These are phyloP conservation scores for human DNA, from an alignment of 2,113 vertebrate species.

Conservation along the genomic window DNA sequence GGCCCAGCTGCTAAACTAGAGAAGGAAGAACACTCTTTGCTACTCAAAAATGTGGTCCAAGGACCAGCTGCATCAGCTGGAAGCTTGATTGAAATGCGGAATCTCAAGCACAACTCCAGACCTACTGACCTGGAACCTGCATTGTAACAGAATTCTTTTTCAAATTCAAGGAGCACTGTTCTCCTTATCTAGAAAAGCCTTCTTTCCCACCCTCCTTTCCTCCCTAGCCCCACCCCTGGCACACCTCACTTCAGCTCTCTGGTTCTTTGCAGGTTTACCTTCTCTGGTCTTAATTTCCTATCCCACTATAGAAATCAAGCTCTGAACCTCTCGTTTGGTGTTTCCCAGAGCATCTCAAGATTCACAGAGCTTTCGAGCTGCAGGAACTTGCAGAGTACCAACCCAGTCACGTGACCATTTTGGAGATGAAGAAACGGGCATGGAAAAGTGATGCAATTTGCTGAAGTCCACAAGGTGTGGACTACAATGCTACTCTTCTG, in stretches of 20 bases:
- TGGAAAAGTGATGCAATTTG: background rate
- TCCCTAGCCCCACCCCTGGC: fast-evolving
- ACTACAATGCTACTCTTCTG: background rate
- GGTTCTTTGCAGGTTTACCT: background rate
- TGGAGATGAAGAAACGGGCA: background rate
- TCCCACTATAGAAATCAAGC: background rate
- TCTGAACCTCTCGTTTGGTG: background rate
- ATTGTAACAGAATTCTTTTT: background rate
- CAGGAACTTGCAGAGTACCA: background rate
- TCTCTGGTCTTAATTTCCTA: background rate
- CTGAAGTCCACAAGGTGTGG: background rate
- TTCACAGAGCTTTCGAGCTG: background rate
- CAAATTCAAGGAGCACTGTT: background rate
- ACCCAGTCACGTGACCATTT: background rate
- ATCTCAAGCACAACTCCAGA: background rate
- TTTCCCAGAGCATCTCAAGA: background rate
- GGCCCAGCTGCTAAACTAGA: too few relatives aligned
- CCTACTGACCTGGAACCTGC: background rate
- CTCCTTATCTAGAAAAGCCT: background rate
- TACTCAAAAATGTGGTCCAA: background rate
- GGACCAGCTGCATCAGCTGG: too few relatives aligned
- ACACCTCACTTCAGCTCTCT: background rate
- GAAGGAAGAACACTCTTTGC: background rate
- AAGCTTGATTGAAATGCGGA: background rate
- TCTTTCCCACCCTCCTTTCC: too few relatives aligned